phyloP scores from a whole-genome alignment of 2,888 invertebrate species.

The Tenthredo amoena region DNA sequence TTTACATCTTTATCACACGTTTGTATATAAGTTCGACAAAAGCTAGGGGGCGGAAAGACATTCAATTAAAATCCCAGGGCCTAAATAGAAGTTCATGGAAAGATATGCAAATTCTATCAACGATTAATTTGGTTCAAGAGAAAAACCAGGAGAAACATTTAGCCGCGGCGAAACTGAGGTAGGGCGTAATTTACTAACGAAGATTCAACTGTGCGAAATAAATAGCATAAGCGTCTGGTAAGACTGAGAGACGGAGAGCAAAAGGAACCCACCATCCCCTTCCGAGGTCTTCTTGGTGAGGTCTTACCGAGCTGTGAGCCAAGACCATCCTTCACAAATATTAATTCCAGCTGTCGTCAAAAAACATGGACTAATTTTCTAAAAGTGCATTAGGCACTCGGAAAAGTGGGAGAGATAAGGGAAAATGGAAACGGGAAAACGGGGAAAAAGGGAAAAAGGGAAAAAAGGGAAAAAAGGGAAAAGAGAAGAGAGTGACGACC shows the following conservation, averaged over 20 bases:
- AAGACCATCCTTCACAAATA: slow-evolving; percentile 44
- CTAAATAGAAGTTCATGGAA: slow-evolving; percentile 3
- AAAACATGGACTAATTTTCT: slow-evolving; percentile 72
- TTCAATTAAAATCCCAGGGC: slow-evolving; percentile 12
- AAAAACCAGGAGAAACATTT: slow-evolving; percentile 27
- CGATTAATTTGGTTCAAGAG: slow-evolving; percentile 32
- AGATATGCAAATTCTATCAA: slow-evolving; percentile 24
- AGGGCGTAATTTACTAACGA: slow-evolving; percentile 15
- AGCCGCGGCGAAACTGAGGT: background rate
- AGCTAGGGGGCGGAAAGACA: background rate
- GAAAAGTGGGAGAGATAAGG: background rate
- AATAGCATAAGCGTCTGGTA: background rate
- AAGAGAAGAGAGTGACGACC: slow-evolving; percentile 52
- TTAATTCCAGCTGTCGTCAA: slow-evolving; percentile 54
- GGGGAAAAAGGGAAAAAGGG: background rate
- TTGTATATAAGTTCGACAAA: background rate
- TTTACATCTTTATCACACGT: background rate
- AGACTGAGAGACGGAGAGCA: background rate
- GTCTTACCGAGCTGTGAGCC: slow-evolving; percentile 32
- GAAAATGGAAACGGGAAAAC: background rate
- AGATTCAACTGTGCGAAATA: slow-evolving; percentile 32
- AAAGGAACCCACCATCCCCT: background rate
- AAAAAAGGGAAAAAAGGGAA: background rate
- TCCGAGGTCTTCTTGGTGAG: background rate
- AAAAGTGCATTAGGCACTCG: slow-evolving; percentile 67